Base-by-base conservation (phyloP, 2,797 vertebrate genomes). In the Trachurus trachurus region DNA sequence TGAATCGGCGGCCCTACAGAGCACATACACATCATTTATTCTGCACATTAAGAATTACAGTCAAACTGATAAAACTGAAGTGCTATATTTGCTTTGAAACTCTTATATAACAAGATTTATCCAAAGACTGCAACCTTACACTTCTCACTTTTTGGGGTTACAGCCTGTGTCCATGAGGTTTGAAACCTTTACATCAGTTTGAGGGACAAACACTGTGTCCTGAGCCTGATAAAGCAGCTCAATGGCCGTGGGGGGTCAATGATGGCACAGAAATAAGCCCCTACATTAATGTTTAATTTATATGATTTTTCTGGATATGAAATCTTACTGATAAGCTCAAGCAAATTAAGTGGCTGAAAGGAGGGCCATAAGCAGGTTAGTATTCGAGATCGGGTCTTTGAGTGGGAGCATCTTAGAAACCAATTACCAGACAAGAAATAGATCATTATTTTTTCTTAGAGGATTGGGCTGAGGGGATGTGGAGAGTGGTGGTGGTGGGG, bases 381-480 rank as follows among this genome's bases (percentile, higher is more conserved):
- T 91, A 91, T 95, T 93, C 89, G 82, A 95, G 88, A 94, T 93
- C 80, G 2, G 83, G 45, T 84, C 89, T 94, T 93, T 95, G 93
- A 94, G 90, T 90, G 89, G 87, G 83, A 92, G 93, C 93, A 95
- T 95, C 94, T 95, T 96, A 94, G 92, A 96, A 96, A 96, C 93
- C 95, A 96, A 96, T 96, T 96, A 96, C 93, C 90, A 91, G 94
- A 94, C 94, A 93, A 95, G 94, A 96, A 96, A 96, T 95, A 96
- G 95, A 95, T 96, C 93, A 95, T 95, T 93, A 94, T 96, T 95
- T 94, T 94, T 95, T 94, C 88, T 93, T 78, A 82, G 90, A 87
- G 87, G 89, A 90, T 86, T 78, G 89, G 87, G 85, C 91, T 89
- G 87, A 74, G 82, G 81, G 84, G 86, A 61, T 76, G 71, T 83